phyloP scores from a whole-genome alignment of 2,797 vertebrate species.

The Brachymystax lenok region DNA sequence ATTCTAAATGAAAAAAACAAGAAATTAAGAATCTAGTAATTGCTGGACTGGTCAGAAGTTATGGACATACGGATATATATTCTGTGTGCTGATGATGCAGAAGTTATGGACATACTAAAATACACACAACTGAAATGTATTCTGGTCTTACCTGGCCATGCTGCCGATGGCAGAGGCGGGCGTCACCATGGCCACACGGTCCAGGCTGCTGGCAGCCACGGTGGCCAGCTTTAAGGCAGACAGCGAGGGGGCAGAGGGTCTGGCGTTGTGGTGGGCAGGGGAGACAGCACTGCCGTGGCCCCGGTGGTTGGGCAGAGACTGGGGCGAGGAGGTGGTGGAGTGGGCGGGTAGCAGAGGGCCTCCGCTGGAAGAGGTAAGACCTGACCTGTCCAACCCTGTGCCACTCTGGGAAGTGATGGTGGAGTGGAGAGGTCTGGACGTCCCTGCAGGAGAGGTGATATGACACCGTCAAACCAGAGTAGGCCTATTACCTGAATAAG shows the following conservation, averaged over 20 bases:
- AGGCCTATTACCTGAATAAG: neutral
- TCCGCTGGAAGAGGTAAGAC: slow-evolving; percentile 48
- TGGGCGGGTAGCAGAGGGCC: slow-evolving; percentile 81
- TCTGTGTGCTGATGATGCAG: neutral
- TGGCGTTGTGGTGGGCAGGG: slow-evolving; percentile 84
- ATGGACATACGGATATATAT: too few species aligned
- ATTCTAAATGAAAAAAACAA: neutral
- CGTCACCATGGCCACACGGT: slow-evolving; percentile 90
- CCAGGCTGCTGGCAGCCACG: slow-evolving; percentile 86
- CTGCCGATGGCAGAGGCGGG: slow-evolving; percentile 86
- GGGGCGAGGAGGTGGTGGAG: slow-evolving; percentile 73
- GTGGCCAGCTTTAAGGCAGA: slow-evolving; percentile 94
- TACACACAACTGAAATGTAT: neutral
- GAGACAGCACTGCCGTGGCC: slow-evolving; percentile 85
- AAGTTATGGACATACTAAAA: neutral
- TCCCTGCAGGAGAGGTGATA: slow-evolving; percentile 68
- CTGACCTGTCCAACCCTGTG: slow-evolving; percentile 43
- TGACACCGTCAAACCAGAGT: neutral
- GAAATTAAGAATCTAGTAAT: neutral
- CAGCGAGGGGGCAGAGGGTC: slow-evolving; percentile 85
- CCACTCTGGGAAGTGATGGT: slow-evolving; percentile 82
- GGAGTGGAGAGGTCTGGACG: slow-evolving; percentile 84
- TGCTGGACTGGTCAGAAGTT: too few species aligned
- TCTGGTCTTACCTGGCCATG: slow-evolving; percentile 77
- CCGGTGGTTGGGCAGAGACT: slow-evolving; percentile 84